Percentiles rank a stretch among this genome's conserved stretches.
Evolutionary conservation across 2,113 vertebrate species (phyloP).

Genomic region (Campylomormyrus numenius): DNA sequence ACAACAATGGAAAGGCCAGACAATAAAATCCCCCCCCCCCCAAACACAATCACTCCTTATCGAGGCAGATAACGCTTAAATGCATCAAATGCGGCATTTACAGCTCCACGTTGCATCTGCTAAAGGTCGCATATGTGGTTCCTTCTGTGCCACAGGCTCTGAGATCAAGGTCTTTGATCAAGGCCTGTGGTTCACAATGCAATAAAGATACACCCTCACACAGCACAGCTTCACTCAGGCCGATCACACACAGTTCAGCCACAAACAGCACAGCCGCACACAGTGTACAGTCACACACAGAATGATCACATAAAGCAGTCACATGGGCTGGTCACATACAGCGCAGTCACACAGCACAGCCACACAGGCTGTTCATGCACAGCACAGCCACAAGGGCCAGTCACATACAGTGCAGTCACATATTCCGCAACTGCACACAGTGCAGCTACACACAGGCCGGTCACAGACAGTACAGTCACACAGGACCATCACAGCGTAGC

Average conservation of each 20-base stretch:
- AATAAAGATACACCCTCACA: neutral
- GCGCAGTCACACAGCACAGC: neutral
- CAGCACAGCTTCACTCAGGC: neutral
- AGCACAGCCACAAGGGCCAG: too few relatives aligned
- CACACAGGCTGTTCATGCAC: neutral
- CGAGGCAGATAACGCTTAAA: neutral
- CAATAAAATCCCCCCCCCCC: neutral
- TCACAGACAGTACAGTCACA: neutral
- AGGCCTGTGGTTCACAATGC: neutral
- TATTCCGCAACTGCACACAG: too few relatives aligned
- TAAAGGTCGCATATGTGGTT: neutral
- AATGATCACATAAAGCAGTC: neutral
- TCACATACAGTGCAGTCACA: too few relatives aligned
- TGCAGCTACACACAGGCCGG: too few relatives aligned
- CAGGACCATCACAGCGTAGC: too few relatives aligned
- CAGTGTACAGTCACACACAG: neutral
- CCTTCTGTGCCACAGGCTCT: neutral
- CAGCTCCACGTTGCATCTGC: neutral
- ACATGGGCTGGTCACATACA: neutral
- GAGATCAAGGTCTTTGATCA: neutral
- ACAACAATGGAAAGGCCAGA: neutral
- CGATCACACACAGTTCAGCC: neutral
- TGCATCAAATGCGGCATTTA: neutral
- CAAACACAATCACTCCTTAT: neutral
- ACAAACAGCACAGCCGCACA: too few relatives aligned